Evolutionary conservation across 2,797 vertebrate genomes (phyloP).

Genomic region (Manis javanica): DNA sequence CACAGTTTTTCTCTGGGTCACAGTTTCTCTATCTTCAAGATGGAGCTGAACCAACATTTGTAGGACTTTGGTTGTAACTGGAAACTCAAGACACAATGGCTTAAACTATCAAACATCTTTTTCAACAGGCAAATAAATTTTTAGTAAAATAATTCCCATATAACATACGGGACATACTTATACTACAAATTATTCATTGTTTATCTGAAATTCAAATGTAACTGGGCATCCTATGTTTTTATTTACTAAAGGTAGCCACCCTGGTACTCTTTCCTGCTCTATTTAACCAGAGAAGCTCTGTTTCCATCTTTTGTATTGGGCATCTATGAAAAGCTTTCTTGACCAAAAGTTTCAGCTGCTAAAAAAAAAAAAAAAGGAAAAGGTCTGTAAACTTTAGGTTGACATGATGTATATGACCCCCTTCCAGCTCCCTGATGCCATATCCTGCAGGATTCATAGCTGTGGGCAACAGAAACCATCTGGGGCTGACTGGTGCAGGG

Average conservation of each 20-base stretch:
- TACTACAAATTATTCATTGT: neutral
- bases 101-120: neutral
- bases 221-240: neutral
- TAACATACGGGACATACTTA: neutral
- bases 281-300: neutral
- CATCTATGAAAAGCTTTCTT: neutral
- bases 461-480: neutral
- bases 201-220: neutral
- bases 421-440: neutral
- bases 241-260: neutral
- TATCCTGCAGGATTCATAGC: too few species aligned
- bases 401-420: accelerated
- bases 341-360: neutral
- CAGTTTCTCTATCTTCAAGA: neutral
- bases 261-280: neutral
- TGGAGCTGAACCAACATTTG: neutral
- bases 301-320: neutral
- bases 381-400: neutral
- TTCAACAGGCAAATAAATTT: neutral
- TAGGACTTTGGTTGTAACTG: neutral
- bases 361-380: neutral
- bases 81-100: neutral
- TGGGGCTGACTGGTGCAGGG: neutral
- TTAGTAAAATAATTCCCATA: neutral
- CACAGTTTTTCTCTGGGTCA: neutral